Percentiles rank a stretch among this genome's conserved stretches.
phyloP scores from a whole-genome alignment of 2,797 vertebrate genomes.

The Rhinophrynus dorsalis region DNA sequence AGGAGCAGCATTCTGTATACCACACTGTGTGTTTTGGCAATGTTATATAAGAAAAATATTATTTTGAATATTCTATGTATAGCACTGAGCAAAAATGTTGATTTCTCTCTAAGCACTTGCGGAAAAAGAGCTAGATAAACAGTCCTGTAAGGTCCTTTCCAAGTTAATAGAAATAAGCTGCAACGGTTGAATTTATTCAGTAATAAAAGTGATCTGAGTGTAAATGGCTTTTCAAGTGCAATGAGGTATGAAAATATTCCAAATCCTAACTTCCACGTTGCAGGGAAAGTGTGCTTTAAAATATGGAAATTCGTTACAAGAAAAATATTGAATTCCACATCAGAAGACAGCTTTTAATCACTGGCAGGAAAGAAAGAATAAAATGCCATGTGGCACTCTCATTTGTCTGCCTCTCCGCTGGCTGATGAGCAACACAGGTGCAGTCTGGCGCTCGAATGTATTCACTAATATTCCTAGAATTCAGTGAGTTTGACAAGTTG shows the following conservation, averaged over 20 bases:
- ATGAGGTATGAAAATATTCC: background rate
- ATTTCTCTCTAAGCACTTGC: no score
- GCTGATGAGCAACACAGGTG: slow-evolving; percentile 26
- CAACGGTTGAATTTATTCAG: background rate
- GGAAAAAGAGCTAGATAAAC: background rate
- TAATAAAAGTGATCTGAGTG: background rate
- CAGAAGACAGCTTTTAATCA: background rate
- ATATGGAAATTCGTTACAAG: slow-evolving; percentile 26
- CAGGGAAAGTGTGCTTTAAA: background rate
- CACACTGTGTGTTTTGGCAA: background rate
- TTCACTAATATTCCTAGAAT: no score
- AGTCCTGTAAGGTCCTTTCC: background rate
- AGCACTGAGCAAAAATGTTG: no score
- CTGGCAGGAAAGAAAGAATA: background rate
- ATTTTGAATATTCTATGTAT: background rate
- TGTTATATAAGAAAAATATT: background rate
- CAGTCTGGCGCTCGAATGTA: background rate
- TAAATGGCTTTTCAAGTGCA: background rate
- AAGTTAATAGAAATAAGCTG: background rate
- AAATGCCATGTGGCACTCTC: slow-evolving; percentile 21
- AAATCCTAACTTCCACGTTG: slow-evolving; percentile 5
- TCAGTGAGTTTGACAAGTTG: no score
- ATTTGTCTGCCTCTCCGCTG: background rate
- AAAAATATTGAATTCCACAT: slow-evolving; percentile 3
- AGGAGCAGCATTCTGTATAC: background rate